These are phyloP conservation scores for Leuctra nigra DNA, from an alignment of 2,888 invertebrate genomes.

Conservation along the genomic window DNA sequence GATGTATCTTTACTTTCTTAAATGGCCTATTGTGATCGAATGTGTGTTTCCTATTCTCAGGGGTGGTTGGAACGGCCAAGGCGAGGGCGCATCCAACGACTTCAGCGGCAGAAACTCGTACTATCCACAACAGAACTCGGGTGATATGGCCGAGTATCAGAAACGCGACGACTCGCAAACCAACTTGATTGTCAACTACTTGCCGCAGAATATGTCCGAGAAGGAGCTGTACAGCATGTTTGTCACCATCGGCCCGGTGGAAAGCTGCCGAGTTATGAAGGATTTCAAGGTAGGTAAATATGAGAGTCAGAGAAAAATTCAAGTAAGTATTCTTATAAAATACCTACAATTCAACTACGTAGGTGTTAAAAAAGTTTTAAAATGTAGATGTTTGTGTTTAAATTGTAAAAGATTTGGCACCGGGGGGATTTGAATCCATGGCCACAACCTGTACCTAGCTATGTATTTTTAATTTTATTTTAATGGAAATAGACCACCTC, in stretches of 20 bases:
- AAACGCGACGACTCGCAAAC: slow-evolving; percentile 41
- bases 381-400: too few relatives aligned
- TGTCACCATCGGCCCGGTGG: slow-evolving; percentile 79
- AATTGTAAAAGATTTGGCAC: too few relatives aligned
- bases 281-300: slow-evolving; percentile 73
- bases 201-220: slow-evolving; percentile 90
- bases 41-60: background rate
- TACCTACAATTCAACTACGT: too few relatives aligned
- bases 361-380: too few relatives aligned
- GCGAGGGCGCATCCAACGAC: slow-evolving; percentile 18
- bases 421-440: too few relatives aligned
- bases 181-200: slow-evolving; percentile 91
- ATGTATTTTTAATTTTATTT: too few relatives aligned
- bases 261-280: slow-evolving; percentile 87
- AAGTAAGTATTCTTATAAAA: too few relatives aligned
- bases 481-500: too few relatives aligned
- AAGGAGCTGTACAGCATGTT: slow-evolving; percentile 86
- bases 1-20: too few relatives aligned
- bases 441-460: too few relatives aligned
- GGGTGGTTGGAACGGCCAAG: slow-evolving; percentile 23
- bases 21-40: too few relatives aligned
- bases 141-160: slow-evolving; percentile 20
- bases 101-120: slow-evolving; percentile 11
- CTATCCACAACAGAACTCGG: slow-evolving; percentile 13
- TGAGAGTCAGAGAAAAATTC: too few relatives aligned